Evolutionary conservation across 2,113 vertebrate genomes (phyloP), one percentile per base, ranked within the genome.

Genomic region (Pyxicephalus adspersus): DNA sequence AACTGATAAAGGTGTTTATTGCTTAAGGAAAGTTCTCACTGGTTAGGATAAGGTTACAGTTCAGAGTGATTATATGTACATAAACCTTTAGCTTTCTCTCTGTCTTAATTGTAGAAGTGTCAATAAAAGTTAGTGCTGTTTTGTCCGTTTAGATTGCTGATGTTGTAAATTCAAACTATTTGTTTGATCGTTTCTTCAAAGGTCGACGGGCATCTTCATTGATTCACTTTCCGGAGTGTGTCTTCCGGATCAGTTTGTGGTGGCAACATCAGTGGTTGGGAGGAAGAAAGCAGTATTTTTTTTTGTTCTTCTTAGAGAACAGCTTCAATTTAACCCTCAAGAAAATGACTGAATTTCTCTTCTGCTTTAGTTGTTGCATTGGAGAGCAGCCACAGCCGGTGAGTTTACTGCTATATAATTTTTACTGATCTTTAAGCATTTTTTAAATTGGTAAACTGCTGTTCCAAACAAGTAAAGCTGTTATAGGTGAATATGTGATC

Each of bases 381-480:
- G 94, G 95, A 79, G 95, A 95, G 84, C 95, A 96, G 87, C 95
- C 95, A 16, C 95, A 95, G 52, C 92, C 94, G 70, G 96, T 97
- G 86, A 91, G 95, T 95, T 82, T 77, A 3, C 28, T 61, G 11
- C 15, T 51, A 18, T 60, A 8, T 22, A 22, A 11, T 29, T 34
- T 75, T 34, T 2, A 7, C 6, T 19, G n/a, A n/a, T n/a, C n/a
- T n/a, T n/a, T 6, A 51, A 22, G 23, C 23, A 13, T 1, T 22
- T 3, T 26, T 61, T 9, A 22, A 61, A 61, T n/a, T 13, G 11
- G 8, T 52, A 22, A 23, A 70, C 51, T 70, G 22, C 4, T 5
- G 3, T 7, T 51, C 22, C 38, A 38, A 23, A 45, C n/a, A 13
- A 16, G 1, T 67, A 13, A n/a, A 23, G 38, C 38, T 38, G 38